These are phyloP conservation scores for Baryphthengus martii DNA, from an alignment of 2,113 vertebrate species.

Conservation along the genomic window DNA sequence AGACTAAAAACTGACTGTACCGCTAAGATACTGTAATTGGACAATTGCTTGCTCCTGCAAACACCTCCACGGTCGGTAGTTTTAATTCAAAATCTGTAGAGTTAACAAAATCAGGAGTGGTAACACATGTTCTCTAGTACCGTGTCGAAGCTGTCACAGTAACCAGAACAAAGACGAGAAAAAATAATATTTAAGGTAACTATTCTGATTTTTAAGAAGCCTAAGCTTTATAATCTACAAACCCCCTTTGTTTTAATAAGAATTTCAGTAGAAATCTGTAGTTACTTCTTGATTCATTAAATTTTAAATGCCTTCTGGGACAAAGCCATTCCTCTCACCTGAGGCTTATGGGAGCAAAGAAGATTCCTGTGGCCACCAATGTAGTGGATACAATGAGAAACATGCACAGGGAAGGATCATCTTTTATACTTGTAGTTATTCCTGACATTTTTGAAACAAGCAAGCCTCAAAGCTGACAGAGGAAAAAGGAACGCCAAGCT, in stretches of 20 bases:
- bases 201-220: background rate
- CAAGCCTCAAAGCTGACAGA: background rate
- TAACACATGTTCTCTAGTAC: background rate
- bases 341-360: background rate
- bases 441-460: background rate
- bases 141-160: background rate
- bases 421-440: background rate
- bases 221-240: background rate
- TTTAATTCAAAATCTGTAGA: background rate
- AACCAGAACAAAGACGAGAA: background rate
- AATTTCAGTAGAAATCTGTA: background rate
- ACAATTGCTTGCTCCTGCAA: background rate
- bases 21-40: background rate
- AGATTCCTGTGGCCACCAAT: background rate
- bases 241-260: background rate
- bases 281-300: background rate
- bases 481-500: background rate
- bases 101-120: background rate
- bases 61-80: background rate
- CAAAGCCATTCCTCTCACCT: background rate
- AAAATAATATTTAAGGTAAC: background rate
- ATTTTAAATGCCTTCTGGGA: background rate
- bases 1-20: background rate
- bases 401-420: background rate
- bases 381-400: fast-evolving